A percentile compares a stretch with the other conserved stretches of the same genome.
Conservation (phyloP, 1,140 invertebrate species). For the Pseudobourletiella spinata region DNA sequence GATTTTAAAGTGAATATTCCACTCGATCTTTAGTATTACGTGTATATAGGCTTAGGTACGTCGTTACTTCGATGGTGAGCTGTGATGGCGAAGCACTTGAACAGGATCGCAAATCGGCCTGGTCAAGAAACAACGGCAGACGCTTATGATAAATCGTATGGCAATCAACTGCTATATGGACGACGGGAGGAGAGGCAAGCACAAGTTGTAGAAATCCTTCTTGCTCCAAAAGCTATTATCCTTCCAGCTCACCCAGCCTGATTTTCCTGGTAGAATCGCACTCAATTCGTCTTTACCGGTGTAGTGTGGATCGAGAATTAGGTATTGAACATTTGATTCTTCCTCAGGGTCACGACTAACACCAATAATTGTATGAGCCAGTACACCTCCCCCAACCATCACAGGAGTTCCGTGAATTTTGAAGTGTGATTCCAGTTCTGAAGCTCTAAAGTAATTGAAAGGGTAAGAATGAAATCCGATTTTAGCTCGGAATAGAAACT, state of each 20-base stretch:
- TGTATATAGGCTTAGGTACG: too few species aligned
- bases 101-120: not conserved
- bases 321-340: constrained; percentile 66
- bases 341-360: constrained; percentile 73
- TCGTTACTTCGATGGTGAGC: too few species aligned
- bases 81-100: not conserved
- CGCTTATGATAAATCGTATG: too few species aligned
- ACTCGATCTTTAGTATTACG: too few species aligned
- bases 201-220: constrained; percentile 89
- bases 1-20: too few species aligned
- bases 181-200: constrained; percentile 55
- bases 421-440: constrained; percentile 83
- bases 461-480: constrained; percentile 1
- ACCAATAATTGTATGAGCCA: constrained; percentile 96
- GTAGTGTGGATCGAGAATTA: constrained; percentile 97
- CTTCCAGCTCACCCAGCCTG: constrained; percentile 92
- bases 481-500: too few species aligned
- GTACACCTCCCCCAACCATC: constrained; percentile 97
- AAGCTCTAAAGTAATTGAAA: constrained; percentile 42
- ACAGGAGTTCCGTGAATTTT: constrained; percentile 86
- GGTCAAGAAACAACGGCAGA: too few species aligned
- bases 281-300: constrained; percentile 68
- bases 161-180: not conserved
- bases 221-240: constrained; percentile 81
- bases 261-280: constrained; percentile 55